Percentiles rank a stretch among this genome's conserved stretches.
phyloP scores from a whole-genome alignment of 2,888 invertebrate genomes.

The Octonoba sinensis region DNA sequence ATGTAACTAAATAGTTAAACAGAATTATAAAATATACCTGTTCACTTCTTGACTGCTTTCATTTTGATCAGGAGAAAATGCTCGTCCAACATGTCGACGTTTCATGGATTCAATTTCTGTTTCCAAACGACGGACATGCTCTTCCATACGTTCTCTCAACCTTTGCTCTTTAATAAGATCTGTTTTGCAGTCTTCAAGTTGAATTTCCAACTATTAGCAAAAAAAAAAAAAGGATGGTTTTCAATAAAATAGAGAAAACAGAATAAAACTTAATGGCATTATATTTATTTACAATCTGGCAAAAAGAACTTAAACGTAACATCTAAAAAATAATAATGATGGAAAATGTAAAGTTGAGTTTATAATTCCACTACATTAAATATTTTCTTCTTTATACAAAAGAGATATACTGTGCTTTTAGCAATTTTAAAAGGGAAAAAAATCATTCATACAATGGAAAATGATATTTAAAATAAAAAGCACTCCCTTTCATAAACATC shows the following conservation, averaged over 20 bases:
- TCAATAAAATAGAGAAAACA: neutral
- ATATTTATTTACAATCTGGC: too few species aligned
- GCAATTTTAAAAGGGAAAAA: too few species aligned
- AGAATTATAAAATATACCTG: constrained; percentile 68
- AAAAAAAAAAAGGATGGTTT: constrained; percentile 5
- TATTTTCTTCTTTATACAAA: too few species aligned
- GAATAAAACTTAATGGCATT: neutral
- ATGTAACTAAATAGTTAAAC: too few species aligned
- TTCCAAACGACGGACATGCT: constrained; percentile 81
- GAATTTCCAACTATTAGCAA: constrained; percentile 78
- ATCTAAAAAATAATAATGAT: too few species aligned
- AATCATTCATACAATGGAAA: too few species aligned
- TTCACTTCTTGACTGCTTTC: constrained; percentile 74
- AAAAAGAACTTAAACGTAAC: too few species aligned
- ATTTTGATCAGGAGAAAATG: constrained; percentile 56
- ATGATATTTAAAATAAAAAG: too few species aligned
- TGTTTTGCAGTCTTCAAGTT: constrained; percentile 87
- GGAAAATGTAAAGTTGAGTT: too few species aligned
- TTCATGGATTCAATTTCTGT: constrained; percentile 76
- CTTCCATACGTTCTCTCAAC: constrained; percentile 83
- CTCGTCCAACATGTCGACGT: constrained; percentile 50
- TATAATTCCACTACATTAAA: too few species aligned
- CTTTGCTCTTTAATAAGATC: constrained; percentile 87
- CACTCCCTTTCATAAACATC: too few species aligned
- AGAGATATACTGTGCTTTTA: too few species aligned